phyloP scores from a whole-genome alignment of 1,140 invertebrate species.

The Eriosoma lanigerum region DNA sequence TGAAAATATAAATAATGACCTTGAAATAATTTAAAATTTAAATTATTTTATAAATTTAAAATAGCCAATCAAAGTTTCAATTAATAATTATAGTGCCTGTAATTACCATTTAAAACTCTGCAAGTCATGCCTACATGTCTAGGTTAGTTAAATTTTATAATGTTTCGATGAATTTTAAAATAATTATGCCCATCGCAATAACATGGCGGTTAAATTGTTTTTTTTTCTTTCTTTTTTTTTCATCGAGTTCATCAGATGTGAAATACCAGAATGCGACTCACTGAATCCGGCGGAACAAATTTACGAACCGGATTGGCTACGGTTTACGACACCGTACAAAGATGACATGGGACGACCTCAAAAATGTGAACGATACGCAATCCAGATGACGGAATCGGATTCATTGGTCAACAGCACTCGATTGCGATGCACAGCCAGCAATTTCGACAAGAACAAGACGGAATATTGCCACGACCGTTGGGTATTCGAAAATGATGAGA shows the following conservation, averaged over 20 bases:
- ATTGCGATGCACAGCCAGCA: neutral
- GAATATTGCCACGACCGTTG: neutral
- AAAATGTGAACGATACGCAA: slow-evolving; percentile 3
- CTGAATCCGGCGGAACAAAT: neutral
- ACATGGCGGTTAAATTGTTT: too few relatives aligned
- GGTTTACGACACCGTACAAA: neutral
- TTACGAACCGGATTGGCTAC: neutral
- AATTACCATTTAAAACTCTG: too few relatives aligned
- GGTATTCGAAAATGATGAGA: neutral
- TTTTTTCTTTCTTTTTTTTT: too few relatives aligned
- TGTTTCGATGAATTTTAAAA: too few relatives aligned
- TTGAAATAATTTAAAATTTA: too few relatives aligned
- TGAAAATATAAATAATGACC: too few relatives aligned
- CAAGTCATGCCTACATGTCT: too few relatives aligned
- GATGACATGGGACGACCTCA: neutral
- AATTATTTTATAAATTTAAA: too few relatives aligned
- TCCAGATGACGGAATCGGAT: neutral
- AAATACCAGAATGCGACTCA: neutral
- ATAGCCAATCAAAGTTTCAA: too few relatives aligned
- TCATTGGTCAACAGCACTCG: neutral
- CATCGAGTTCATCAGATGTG: neutral
- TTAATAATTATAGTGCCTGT: too few relatives aligned
- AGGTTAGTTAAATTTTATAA: too few relatives aligned
- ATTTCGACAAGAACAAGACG: neutral
- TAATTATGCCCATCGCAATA: too few relatives aligned